Percentiles rank a stretch among this genome's conserved stretches.
phyloP scores from a whole-genome alignment of 1,140 invertebrate genomes.

The Trachymyrmex cornetzi region DNA sequence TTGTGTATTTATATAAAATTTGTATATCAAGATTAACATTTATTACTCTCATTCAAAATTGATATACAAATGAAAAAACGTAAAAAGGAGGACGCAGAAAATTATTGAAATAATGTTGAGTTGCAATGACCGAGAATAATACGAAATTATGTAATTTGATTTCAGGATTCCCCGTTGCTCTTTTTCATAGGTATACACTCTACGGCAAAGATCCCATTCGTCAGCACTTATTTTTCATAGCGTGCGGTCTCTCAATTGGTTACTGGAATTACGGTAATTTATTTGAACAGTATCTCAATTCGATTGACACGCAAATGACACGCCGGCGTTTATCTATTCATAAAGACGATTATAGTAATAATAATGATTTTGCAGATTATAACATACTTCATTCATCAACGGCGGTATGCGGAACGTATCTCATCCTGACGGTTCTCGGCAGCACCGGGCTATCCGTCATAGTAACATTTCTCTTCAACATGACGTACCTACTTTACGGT shows the following conservation, averaged over 20 bases:
- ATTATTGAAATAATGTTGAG: background rate
- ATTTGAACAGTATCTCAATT: background rate
- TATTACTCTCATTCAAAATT: background rate
- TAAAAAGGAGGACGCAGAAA: background rate
- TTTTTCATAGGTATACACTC: constrained; percentile 89
- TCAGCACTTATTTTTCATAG: constrained; percentile 93
- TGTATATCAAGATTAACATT: background rate
- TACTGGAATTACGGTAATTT: constrained; percentile 94
- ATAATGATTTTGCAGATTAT: constrained; percentile 81
- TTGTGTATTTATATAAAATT: background rate
- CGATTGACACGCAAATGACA: constrained; percentile 3
- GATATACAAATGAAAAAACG: background rate
- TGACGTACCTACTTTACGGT: constrained; percentile 89
- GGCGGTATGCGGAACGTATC: constrained; percentile 90
- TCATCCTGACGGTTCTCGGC: constrained; percentile 88
- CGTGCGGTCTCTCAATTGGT: constrained; percentile 90
- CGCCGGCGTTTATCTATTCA: background rate
- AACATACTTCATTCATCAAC: constrained; percentile 91
- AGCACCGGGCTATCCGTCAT: constrained; percentile 89
- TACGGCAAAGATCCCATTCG: constrained; percentile 86
- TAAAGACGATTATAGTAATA: background rate
- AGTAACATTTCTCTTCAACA: constrained; percentile 93
- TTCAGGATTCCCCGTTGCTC: constrained; percentile 93
- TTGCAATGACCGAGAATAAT: background rate
- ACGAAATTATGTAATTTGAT: constrained; percentile 72